phyloP scores from a whole-genome alignment of 2,888 invertebrate species.

The Limnephilus auricula region DNA sequence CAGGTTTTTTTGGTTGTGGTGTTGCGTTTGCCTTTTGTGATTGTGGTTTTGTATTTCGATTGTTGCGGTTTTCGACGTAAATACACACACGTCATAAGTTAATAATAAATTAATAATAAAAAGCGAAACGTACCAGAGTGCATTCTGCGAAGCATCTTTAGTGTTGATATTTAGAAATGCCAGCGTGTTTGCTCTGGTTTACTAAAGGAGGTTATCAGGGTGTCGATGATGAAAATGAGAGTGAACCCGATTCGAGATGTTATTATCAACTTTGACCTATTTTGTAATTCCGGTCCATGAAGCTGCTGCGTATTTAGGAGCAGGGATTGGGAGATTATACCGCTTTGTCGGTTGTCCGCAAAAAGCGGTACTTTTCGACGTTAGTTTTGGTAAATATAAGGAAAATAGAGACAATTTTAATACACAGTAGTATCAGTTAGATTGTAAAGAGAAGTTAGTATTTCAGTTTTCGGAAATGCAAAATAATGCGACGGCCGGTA shows the following conservation, averaged over 20 bases:
- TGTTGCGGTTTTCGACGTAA: not conserved
- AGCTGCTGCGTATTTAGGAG: not conserved
- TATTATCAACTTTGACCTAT: slow-evolving; percentile 42
- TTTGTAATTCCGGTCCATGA: slow-evolving; percentile 27
- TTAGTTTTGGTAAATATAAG: not conserved
- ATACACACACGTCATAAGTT: not conserved
- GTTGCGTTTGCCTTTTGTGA: too few species aligned
- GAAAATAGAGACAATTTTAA: too few species aligned
- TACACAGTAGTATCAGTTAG: too few species aligned
- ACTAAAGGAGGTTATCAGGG: slow-evolving; percentile 36
- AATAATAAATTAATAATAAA: not conserved
- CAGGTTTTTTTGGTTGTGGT: not conserved
- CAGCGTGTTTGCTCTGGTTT: slow-evolving; percentile 27
- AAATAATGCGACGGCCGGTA: too few species aligned
- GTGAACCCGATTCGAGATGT: slow-evolving; percentile 29
- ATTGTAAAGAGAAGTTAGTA: too few species aligned
- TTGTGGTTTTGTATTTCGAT: too few species aligned
- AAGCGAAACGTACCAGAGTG: not conserved
- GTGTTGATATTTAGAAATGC: slow-evolving; percentile 27
- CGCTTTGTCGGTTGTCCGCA: slow-evolving; percentile 13
- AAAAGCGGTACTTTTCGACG: not conserved
- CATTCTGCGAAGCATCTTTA: slow-evolving; percentile 15
- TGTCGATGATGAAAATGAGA: slow-evolving; percentile 6
- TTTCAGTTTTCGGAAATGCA: too few species aligned
- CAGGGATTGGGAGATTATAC: not conserved